phyloP scores from a whole-genome alignment of 2,888 invertebrate species.

The Theristus sp. region DNA sequence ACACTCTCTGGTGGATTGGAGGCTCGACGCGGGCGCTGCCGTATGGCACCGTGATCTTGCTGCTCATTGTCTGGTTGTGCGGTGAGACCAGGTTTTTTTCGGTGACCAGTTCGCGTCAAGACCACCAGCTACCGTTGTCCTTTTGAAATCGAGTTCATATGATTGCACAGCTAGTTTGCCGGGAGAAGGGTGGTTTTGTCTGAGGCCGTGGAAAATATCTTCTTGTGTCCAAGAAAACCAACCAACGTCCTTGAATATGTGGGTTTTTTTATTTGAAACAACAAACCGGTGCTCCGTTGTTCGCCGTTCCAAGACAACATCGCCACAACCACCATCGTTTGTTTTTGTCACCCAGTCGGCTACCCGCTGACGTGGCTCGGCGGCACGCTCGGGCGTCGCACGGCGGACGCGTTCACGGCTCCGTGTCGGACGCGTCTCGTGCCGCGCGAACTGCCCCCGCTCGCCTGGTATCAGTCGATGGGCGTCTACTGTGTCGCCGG shows the following conservation, averaged over 20 bases:
- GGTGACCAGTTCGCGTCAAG: background rate
- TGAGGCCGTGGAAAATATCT: too few relatives aligned
- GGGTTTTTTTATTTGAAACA: too few relatives aligned
- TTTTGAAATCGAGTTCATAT: too few relatives aligned
- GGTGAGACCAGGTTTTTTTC: slow-evolving; percentile 19
- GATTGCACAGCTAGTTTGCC: too few relatives aligned
- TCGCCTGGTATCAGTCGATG: slow-evolving; percentile 34
- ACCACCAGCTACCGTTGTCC: too few relatives aligned
- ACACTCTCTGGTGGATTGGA: slow-evolving; percentile 38
- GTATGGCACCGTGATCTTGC: slow-evolving; percentile 34
- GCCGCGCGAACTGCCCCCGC: slow-evolving; percentile 35
- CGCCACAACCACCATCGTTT: too few relatives aligned
- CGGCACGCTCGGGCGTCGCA: slow-evolving; percentile 37
- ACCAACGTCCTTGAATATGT: too few relatives aligned
- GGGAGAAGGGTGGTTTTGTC: too few relatives aligned
- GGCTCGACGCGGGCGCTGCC: slow-evolving; percentile 39
- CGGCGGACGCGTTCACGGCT: slow-evolving; percentile 33
- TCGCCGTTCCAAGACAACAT: too few relatives aligned
- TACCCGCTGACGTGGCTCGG: slow-evolving; percentile 38
- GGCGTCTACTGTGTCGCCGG: slow-evolving; percentile 36
- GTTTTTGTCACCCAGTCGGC: too few relatives aligned
- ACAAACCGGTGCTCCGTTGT: too few relatives aligned
- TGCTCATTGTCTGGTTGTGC: slow-evolving; percentile 35
- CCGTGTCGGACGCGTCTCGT: slow-evolving; percentile 39
- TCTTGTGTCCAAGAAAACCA: too few relatives aligned